These are phyloP conservation scores for Hystrix cristata DNA, from an alignment of 2,113 vertebrate genomes.

Conservation along the genomic window DNA sequence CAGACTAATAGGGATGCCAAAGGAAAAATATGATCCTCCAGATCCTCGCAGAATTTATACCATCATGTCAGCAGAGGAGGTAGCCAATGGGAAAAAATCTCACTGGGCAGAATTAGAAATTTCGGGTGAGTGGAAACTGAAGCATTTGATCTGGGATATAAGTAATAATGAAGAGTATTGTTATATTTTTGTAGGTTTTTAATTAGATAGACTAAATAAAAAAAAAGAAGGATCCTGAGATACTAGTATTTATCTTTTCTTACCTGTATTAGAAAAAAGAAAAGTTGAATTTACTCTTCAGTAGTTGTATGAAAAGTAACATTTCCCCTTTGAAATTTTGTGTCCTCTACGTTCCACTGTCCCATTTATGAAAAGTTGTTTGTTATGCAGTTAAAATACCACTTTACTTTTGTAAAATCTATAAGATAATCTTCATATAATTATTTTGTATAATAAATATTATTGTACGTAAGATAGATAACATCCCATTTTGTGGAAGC, in stretches of 20 bases:
- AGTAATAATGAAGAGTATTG: constrained; percentile 24
- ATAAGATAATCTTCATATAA: constrained; percentile 18
- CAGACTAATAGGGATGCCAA: constrained; percentile 99
- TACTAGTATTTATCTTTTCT: not conserved
- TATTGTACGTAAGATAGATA: not conserved
- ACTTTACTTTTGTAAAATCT: constrained; percentile 57
- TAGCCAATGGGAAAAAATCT: constrained; percentile 97
- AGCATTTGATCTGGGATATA: constrained; percentile 42
- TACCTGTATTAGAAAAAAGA: not conserved
- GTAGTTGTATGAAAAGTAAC: not conserved
- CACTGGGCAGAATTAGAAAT: constrained; percentile 99
- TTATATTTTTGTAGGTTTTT: constrained; percentile 41
- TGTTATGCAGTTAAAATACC: constrained; percentile 22
- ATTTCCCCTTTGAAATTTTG: constrained; percentile 37
- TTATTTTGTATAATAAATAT: constrained; percentile 13
- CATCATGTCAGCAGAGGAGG: constrained; percentile 99
- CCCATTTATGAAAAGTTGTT: not conserved
- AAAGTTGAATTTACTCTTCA: not conserved
- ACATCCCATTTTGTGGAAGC: not conserved
- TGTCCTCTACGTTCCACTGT: not conserved
- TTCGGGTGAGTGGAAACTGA: constrained; percentile 92
- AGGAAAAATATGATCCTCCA: constrained; percentile 99
- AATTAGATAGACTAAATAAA: constrained; percentile 32
- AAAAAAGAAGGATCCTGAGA: not conserved
- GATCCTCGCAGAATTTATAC: constrained; percentile 99